phyloP scores from a whole-genome alignment of 92 coral and sea anemone genomes.

The Heteractis magnifica region DNA sequence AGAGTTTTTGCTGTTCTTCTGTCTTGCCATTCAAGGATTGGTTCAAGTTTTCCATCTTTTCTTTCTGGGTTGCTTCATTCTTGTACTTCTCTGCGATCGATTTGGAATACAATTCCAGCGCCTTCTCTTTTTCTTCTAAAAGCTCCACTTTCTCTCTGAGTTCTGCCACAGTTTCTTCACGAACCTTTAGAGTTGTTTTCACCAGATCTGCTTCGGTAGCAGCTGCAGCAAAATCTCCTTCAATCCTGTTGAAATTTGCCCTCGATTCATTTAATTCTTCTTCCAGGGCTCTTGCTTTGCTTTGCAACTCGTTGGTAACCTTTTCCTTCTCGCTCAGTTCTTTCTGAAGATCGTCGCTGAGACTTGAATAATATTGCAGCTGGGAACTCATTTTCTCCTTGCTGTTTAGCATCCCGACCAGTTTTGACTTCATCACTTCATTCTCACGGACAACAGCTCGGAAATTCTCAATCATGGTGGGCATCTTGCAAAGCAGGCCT shows the following conservation, averaged over 20 bases:
- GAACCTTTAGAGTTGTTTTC: constrained; percentile 48
- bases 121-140: constrained; percentile 75
- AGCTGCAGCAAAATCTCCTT: constrained; percentile 43
- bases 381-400: constrained; percentile 69
- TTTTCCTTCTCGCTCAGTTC: constrained; percentile 57
- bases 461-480: constrained; percentile 81
- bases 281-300: constrained; percentile 45
- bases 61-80: constrained; percentile 55
- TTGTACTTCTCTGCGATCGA: constrained; percentile 74
- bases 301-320: constrained; percentile 40
- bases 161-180: constrained; percentile 61
- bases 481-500: constrained; percentile 76
- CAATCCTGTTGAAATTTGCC: constrained; percentile 39
- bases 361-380: constrained; percentile 46
- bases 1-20: constrained; percentile 31
- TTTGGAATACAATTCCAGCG: constrained; percentile 70
- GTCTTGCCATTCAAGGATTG: constrained; percentile 50
- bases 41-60: constrained; percentile 44
- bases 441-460: constrained; percentile 79
- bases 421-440: constrained; percentile 54
- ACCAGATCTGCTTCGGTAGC: constrained; percentile 53
- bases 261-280: constrained; percentile 47
- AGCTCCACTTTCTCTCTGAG: constrained; percentile 67
- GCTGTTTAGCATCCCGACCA: constrained; percentile 35
- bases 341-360: constrained; percentile 60